These are phyloP conservation scores for Euura lappo DNA, from an alignment of 1,140 invertebrate species.

Conservation along the genomic window DNA sequence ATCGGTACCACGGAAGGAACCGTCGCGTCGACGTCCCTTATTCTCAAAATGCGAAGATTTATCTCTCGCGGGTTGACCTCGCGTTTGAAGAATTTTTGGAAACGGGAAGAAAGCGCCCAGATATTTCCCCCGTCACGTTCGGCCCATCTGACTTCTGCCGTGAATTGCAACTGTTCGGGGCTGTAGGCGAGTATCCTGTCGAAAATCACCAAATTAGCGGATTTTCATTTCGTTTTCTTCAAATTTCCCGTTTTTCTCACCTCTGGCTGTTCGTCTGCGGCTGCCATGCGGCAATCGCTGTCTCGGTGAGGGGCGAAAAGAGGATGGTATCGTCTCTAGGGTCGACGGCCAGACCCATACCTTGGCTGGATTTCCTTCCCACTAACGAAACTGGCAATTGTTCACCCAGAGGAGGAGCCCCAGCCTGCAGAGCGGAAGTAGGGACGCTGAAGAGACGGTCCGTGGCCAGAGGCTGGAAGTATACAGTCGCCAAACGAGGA, in stretches of 20 bases:
- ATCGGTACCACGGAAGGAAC: conserved; percentile 4
- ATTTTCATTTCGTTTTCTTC: neutral
- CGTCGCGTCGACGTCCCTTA: conserved; percentile 35
- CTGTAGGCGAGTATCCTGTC: conserved; percentile 72
- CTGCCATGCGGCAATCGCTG: conserved; percentile 78
- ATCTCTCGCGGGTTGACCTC: conserved; percentile 64
- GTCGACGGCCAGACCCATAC: conserved; percentile 73
- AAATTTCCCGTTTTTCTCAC: conserved; percentile 48
- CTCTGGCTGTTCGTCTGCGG: conserved; percentile 71
- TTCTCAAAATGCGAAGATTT: conserved; percentile 69
- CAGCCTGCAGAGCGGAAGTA: conserved; percentile 71
- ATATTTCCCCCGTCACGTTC: conserved; percentile 69
- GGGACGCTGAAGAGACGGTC: conserved; percentile 79
- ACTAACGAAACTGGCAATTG: conserved; percentile 76
- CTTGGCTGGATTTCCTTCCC: conserved; percentile 82
- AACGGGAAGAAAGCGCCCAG: conserved; percentile 74
- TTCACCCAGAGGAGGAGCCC: conserved; percentile 71
- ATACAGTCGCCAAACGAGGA: conserved; percentile 68
- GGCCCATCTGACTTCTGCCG: conserved; percentile 72
- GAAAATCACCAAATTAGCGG: conserved; percentile 19
- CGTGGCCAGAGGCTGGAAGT: conserved; percentile 84
- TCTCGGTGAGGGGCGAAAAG: conserved; percentile 78
- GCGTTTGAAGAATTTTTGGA: conserved; percentile 78
- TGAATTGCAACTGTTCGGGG: conserved; percentile 74
- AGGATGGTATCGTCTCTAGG: conserved; percentile 72